Conservation (phyloP, 92 coral and sea anemone species). For the Pocillopora meandrina region DNA sequence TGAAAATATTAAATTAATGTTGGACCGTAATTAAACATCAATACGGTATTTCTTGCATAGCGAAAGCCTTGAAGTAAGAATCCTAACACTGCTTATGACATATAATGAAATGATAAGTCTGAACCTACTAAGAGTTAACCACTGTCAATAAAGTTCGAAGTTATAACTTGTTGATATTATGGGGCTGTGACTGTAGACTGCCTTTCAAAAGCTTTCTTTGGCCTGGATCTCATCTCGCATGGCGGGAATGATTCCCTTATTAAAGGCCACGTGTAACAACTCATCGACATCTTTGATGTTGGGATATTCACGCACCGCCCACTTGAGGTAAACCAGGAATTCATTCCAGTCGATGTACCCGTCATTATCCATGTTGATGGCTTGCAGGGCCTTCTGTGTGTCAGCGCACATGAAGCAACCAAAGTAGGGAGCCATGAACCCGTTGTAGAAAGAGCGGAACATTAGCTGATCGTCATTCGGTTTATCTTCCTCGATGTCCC, state of each 20-base stretch:
- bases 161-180: too few relatives aligned
- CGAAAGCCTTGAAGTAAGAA: too few relatives aligned
- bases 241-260: constrained; percentile 77
- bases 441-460: constrained; percentile 67
- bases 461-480: constrained; percentile 49
- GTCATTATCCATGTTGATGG: constrained; percentile 57
- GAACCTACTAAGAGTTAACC: too few relatives aligned
- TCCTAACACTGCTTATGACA: too few relatives aligned
- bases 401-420: constrained; percentile 59
- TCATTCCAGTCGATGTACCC: constrained; percentile 60
- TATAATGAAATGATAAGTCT: too few relatives aligned
- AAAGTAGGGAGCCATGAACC: constrained; percentile 67
- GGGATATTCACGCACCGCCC: constrained; percentile 45
- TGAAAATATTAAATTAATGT: too few relatives aligned
- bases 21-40: too few relatives aligned
- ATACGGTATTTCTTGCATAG: too few relatives aligned
- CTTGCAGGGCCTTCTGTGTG: constrained; percentile 45
- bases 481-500: constrained; percentile 56
- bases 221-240: constrained; percentile 62
- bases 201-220: background rate
- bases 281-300: constrained; percentile 29
- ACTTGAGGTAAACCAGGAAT: constrained; percentile 36
- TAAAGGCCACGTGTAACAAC: constrained; percentile 33
- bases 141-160: too few relatives aligned
- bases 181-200: too few relatives aligned